Evolutionary conservation across 2,113 vertebrate genomes (phyloP), one percentile per base, ranked within the genome.

Genomic region (Apaloderma vittatum): DNA sequence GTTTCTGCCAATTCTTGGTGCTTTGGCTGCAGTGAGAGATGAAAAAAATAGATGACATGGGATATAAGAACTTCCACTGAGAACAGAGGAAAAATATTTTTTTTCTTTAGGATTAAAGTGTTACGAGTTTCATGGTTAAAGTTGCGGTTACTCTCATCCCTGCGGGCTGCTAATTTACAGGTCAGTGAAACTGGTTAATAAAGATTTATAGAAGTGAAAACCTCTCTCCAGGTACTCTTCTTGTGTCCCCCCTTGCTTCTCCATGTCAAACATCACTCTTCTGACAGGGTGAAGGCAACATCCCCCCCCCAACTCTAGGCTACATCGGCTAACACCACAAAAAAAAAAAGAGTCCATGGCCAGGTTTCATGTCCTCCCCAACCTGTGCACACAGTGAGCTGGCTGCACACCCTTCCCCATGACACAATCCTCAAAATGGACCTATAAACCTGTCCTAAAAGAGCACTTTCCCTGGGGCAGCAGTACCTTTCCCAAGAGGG

Each of bases 331-430:
- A 12, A 76, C 19, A 80, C 8, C 8, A 20, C 12, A n/a, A n/a
- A n/a, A n/a, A n/a, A n/a, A n/a, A n/a, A 20, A 90, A 36, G 37
- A 49, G 18, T 2, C 3, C 27, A 32, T 0, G 1, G 37, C 2
- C 0, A 0, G 18, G 15, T 52, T 51, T 74, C 65, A 26, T 3
- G 6, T 26, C 37, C 24, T 71, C 15, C 17, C 3, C 5, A 2
- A 8, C 9, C 23, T 1, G 0, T 1, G 8, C 27, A 55, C 14
- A 52, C 5, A 54, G 8, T 1, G 1, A 74, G 13, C 34, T 0
- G 0, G 3, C 18, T 23, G 32, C 51, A 71, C 1, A 0, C 11
- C 34, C 22, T 52, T 48, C 65, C n/a, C 23, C 36, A 21, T 15
- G 17, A 61, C 67, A 78, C 18, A 72, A 6, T 26, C 68, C 51